Evolutionary conservation across 2,113 vertebrate species (phyloP), one percentile per base, ranked within the genome.

Genomic region (Albula goreensis): DNA sequence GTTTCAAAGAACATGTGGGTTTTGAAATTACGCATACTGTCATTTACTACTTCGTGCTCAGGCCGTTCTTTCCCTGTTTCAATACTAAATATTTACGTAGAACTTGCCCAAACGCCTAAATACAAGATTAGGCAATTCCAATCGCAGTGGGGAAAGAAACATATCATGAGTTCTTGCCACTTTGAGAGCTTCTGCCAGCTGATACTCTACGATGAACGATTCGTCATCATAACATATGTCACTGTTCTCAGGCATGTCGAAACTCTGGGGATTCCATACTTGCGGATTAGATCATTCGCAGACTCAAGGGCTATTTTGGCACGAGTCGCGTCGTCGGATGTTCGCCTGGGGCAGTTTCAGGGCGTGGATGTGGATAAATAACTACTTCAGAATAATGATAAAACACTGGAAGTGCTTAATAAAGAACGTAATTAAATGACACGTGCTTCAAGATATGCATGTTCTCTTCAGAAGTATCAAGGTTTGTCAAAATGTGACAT

Each of bases 321-420:
- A 82, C 15, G 12, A n/a, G n/a, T 9, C 11, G 19, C 22, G 17
- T 63, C 85, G 51, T 41, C 60, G 51, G 41, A 81, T 56, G 19
- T 70, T 81, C n/a, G 19, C 86, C 78, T 10, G 0, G 66, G 70
- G 87, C 77, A 13, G 93, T 93, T 93, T 94, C 93, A 91, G 91
- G 93, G 93, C 83, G 93, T 92, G 93, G 88, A 41, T 31, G 17
- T 10, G 41, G 50, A 80, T 50, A 50, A 50, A 50, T 48, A 80
- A 12, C 17, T 17, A 17, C 22, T 66, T 15, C 6, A 50, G 13
- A 50, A 19, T 51, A 51, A 50, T 80, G 78, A 48, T 8, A 50
- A 22, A 48, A 17, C 41, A 51, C 4, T 41, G 10, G 52, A 60
- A 15, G 17, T 70, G 9, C 22, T 60, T 15, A 56, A 57, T 41